Percentiles rank a stretch among this genome's conserved stretches.
Evolutionary conservation across 1,140 invertebrate species (phyloP).

Genomic region (Drosophila triauraria): DNA sequence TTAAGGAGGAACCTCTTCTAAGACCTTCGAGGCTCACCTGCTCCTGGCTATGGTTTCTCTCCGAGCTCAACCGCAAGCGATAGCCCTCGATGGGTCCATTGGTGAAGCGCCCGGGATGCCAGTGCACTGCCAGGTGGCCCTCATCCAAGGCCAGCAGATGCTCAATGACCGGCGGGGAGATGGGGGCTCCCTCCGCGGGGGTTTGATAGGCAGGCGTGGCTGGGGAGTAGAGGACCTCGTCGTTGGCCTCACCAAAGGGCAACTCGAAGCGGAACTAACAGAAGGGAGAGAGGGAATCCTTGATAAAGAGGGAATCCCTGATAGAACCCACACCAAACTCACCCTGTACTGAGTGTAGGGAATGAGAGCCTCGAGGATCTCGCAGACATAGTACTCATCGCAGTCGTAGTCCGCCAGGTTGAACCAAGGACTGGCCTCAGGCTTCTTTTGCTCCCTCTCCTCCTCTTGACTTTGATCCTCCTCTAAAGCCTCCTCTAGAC

Average conservation of each 20-base stretch:
- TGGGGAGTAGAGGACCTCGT: constrained; percentile 91
- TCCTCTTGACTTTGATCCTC: constrained; percentile 87
- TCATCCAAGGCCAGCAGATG: constrained; percentile 92
- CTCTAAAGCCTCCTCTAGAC: constrained; percentile 83
- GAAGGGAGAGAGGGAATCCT: background rate
- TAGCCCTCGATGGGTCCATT: constrained; percentile 92
- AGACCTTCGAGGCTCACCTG: constrained; percentile 21
- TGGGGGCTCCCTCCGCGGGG: constrained; percentile 89
- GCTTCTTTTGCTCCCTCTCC: background rate
- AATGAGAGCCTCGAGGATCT: constrained; percentile 89
- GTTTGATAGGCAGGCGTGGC: constrained; percentile 94
- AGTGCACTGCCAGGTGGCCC: constrained; percentile 93
- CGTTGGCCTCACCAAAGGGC: constrained; percentile 89
- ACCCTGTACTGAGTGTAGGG: constrained; percentile 96
- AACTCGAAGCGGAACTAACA: constrained; percentile 91
- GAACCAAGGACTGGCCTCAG: constrained; percentile 88
- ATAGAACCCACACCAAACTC: constrained; percentile 49
- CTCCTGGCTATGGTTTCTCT: constrained; percentile 31
- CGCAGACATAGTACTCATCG: constrained; percentile 84
- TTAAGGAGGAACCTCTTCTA: background rate
- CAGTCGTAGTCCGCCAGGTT: constrained; percentile 87
- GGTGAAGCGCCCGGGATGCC: constrained; percentile 93
- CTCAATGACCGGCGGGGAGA: constrained; percentile 90
- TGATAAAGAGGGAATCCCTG: background rate
- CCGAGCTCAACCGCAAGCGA: constrained; percentile 88